phyloP scores from a whole-genome alignment of 2,797 vertebrate genomes.

The Labeo calbasu region DNA sequence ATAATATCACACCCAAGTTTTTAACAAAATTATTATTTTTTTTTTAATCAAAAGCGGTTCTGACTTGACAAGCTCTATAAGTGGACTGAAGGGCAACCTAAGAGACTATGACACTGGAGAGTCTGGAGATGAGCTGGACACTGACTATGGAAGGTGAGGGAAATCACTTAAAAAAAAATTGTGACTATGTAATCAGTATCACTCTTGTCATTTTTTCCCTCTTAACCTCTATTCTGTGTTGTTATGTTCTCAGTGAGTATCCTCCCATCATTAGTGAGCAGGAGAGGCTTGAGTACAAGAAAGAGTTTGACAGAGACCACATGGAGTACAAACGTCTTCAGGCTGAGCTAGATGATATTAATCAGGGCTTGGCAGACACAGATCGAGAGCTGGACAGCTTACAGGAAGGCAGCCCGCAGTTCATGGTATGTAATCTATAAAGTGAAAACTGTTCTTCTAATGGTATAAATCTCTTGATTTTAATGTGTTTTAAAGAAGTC shows the following conservation, averaged over 20 bases:
- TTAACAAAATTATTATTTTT: background rate
- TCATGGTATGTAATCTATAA: slow-evolving; percentile 74
- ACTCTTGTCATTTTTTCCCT: background rate
- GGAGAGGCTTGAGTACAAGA: slow-evolving; percentile 81
- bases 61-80: slow-evolving; percentile 51
- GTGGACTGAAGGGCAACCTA: slow-evolving; percentile 63
- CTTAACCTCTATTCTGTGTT: background rate
- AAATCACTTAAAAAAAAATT: background rate
- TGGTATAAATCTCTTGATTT: background rate
- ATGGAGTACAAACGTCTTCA: slow-evolving; percentile 84
- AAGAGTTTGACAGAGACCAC: slow-evolving; percentile 81
- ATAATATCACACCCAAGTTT: background rate
- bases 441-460: background rate
- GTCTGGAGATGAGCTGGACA: slow-evolving; percentile 86
- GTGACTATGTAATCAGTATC: background rate
- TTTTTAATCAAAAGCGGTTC: slow-evolving; percentile 28
- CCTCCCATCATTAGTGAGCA: slow-evolving; percentile 77
- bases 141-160: slow-evolving; percentile 81
- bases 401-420: slow-evolving; percentile 78
- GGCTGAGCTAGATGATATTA: slow-evolving; percentile 80
- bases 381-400: slow-evolving; percentile 76
- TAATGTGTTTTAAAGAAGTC: too few species aligned
- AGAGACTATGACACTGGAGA: slow-evolving; percentile 83
- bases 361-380: slow-evolving; percentile 74
- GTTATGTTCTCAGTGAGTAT: slow-evolving; percentile 71